Evolutionary conservation across 2,888 invertebrate species (phyloP).

Genomic region (Caenorhabditis japonica): DNA sequence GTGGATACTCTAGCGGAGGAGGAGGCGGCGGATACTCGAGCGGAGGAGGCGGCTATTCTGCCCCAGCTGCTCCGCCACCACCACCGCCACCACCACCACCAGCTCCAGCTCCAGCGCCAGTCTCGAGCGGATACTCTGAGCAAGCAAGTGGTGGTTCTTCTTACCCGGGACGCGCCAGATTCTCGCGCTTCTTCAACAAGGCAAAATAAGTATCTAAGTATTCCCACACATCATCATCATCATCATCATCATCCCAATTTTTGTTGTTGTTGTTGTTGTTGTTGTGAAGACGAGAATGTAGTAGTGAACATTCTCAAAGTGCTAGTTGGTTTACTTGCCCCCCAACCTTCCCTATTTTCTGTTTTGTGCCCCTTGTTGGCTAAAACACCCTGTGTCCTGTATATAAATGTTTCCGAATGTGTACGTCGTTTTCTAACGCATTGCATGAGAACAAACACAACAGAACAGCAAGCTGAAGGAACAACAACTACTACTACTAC

Average conservation of each 20-base stretch:
- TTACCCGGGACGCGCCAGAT: conserved; percentile 48
- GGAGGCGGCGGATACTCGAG: conserved; percentile 18
- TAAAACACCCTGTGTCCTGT: conserved; percentile 39
- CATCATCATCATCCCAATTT: not conserved
- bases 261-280: conserved; percentile 20
- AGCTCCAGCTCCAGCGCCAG: conserved; percentile 45
- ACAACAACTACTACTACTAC: too few relatives aligned
- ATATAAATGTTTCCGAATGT: conserved; percentile 56
- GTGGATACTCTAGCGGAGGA: conserved; percentile 37
- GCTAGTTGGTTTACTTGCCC: conserved; percentile 12
- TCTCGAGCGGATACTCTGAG: conserved; percentile 48
- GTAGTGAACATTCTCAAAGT: conserved; percentile 6
- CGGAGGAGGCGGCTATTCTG: conserved; percentile 29
- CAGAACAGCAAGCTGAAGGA: too few relatives aligned
- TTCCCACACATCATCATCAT: not conserved
- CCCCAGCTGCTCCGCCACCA: conserved; percentile 46
- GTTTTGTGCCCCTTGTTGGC: conserved; percentile 7
- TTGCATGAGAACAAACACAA: conserved; percentile 39
- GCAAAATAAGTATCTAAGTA: conserved; percentile 28
- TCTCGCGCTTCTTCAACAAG: conserved; percentile 55
- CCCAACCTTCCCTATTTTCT: not conserved
- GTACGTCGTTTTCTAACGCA: conserved; percentile 44
- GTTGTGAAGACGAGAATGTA: conserved; percentile 14
- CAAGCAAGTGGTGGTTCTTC: conserved; percentile 57
- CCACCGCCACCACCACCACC: conserved; percentile 56